phyloP scores from a whole-genome alignment of 2,888 invertebrate genomes.

The Beris morrisii region DNA sequence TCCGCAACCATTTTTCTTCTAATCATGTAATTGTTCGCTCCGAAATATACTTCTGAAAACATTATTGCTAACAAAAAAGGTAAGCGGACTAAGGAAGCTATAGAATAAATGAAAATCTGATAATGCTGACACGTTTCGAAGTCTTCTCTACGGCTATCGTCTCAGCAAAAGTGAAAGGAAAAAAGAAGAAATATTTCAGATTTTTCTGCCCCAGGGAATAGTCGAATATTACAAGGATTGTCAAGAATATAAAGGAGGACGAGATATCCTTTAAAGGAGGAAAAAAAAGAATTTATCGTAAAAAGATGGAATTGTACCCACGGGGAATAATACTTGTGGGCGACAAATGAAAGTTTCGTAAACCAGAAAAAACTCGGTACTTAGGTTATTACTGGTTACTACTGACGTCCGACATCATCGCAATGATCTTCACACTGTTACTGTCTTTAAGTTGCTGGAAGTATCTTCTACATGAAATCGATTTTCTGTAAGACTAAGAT shows the following conservation, averaged over 20 bases:
- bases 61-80: conserved; percentile 7
- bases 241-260: background rate
- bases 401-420: too few relatives aligned
- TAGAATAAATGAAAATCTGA: conserved; percentile 4
- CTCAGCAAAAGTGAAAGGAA: background rate
- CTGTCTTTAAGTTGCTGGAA: too few relatives aligned
- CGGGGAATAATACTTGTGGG: background rate
- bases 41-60: conserved; percentile 7
- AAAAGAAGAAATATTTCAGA: background rate
- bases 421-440: too few relatives aligned
- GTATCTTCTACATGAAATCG: too few relatives aligned
- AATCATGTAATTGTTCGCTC: conserved; percentile 17
- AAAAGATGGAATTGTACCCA: background rate
- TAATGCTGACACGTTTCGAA: background rate
- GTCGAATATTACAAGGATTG: conserved; percentile 12
- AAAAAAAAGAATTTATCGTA: background rate
- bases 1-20: conserved; percentile 4
- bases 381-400: too few relatives aligned
- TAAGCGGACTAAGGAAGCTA: background rate
- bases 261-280: background rate
- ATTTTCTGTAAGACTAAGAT: too few relatives aligned
- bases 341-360: too few relatives aligned
- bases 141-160: background rate
- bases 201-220: conserved; percentile 3
- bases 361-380: too few relatives aligned